These are phyloP conservation scores for Cremastinae sp. DNA, from an alignment of 2,888 invertebrate genomes.

Conservation along the genomic window DNA sequence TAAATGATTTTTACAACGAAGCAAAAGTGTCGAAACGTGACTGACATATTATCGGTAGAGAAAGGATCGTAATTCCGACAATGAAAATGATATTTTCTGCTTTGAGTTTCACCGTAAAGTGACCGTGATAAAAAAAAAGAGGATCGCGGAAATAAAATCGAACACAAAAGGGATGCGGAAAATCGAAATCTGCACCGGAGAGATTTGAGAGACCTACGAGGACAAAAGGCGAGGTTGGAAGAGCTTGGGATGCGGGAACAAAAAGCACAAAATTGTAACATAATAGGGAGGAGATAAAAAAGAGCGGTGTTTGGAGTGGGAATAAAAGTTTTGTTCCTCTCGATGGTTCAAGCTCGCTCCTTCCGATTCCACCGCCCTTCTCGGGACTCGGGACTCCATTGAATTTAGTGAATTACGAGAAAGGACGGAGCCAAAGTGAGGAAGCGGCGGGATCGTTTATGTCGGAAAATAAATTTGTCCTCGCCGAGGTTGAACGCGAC, in stretches of 20 bases:
- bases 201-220: too few species aligned
- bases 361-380: constrained; percentile 16
- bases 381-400: constrained; percentile 22
- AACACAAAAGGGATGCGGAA: too few species aligned
- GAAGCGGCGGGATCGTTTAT: constrained; percentile 12
- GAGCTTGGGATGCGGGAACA: constrained; percentile 42
- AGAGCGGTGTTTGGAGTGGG: neutral
- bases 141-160: too few species aligned
- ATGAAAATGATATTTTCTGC: too few species aligned
- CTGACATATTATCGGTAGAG: too few species aligned
- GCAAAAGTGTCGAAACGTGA: too few species aligned
- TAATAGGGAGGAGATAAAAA: constrained; percentile 16
- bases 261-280: constrained; percentile 33
- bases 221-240: constrained; percentile 17
- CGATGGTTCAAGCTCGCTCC: constrained; percentile 20
- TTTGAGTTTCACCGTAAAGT: too few species aligned
- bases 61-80: too few species aligned
- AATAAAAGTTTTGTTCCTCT: constrained; percentile 29
- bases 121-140: too few species aligned
- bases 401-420: constrained; percentile 42
- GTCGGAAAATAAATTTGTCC: constrained; percentile 27
- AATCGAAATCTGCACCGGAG: too few species aligned
- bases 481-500: neutral
- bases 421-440: neutral
- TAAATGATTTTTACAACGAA: too few species aligned